phyloP scores from a whole-genome alignment of 2,797 vertebrate genomes.

The Psittacula derbiana region DNA sequence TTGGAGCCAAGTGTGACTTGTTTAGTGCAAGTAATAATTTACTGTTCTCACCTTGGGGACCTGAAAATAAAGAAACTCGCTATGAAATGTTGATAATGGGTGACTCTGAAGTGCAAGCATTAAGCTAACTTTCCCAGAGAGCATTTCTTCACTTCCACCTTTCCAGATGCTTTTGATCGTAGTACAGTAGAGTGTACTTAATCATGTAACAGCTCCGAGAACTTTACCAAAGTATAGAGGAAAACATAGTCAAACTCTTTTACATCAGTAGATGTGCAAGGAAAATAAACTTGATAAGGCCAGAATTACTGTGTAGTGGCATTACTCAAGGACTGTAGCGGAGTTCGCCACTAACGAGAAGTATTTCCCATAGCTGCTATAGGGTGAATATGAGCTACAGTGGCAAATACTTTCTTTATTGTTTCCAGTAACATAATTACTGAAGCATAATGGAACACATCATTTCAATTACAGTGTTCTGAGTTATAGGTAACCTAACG shows the following conservation, averaged over 20 bases:
- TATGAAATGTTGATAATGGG: conserved; percentile 73
- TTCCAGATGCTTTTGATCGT: conserved; percentile 74
- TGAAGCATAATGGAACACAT: conserved; percentile 3
- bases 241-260: not conserved
- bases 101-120: conserved; percentile 68
- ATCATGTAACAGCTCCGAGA: conserved; percentile 44
- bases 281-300: not conserved
- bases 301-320: conserved; percentile 5
- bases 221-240: conserved; percentile 11
- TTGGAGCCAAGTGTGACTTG: conserved; percentile 80
- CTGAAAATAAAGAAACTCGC: conserved; percentile 70
- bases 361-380: not conserved
- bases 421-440: conserved; percentile 11
- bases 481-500: conserved; percentile 2
- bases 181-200: conserved; percentile 41
- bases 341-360: not conserved
- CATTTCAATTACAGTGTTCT: conserved; percentile 18
- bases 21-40: conserved; percentile 79
- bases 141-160: conserved; percentile 68
- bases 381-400: not conserved
- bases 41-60: conserved; percentile 72
- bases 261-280: not conserved
- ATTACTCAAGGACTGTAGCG: not conserved
- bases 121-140: conserved; percentile 69
- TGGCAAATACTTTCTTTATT: not conserved